These are phyloP conservation scores for Dipodomys spectabilis DNA, from an alignment of 2,113 vertebrate genomes.

Conservation along the genomic window DNA sequence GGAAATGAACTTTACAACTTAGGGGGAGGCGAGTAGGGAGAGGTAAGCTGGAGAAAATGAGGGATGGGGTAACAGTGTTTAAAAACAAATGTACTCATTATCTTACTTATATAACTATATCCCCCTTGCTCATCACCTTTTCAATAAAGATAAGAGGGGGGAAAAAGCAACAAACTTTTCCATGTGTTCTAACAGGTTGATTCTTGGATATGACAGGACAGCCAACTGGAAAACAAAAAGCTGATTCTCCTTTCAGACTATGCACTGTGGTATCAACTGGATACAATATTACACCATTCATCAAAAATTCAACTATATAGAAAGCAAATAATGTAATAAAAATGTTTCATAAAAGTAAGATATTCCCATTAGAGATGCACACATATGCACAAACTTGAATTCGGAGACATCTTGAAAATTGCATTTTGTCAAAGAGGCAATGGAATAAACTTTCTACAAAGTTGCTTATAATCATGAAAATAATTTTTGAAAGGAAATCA, in stretches of 20 bases:
- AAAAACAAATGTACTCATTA: no score
- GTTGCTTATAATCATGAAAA: conserved; percentile 61
- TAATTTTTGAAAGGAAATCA: conserved; percentile 36
- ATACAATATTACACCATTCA: background rate
- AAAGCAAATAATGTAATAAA: conserved; percentile 34
- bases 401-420: background rate
- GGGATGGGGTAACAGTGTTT: no score
- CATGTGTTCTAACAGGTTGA: background rate
- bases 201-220: background rate
- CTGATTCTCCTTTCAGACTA: conserved; percentile 36
- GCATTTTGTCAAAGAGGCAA: conserved; percentile 25
- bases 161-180: conserved; percentile 25
- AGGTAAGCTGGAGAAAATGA: no score
- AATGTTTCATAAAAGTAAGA: background rate
- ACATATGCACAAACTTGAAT: background rate
- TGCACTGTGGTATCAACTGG: background rate
- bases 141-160: no score
- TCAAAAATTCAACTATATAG: conserved; percentile 40
- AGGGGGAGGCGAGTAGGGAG: no score
- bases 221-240: background rate
- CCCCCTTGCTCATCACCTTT: no score
- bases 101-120: no score
- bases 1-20: no score
- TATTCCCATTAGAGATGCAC: background rate
- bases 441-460: conserved; percentile 52